Base-by-base conservation (phyloP, 1,140 invertebrate genomes). In the Panagrolaimus sp. region DNA sequence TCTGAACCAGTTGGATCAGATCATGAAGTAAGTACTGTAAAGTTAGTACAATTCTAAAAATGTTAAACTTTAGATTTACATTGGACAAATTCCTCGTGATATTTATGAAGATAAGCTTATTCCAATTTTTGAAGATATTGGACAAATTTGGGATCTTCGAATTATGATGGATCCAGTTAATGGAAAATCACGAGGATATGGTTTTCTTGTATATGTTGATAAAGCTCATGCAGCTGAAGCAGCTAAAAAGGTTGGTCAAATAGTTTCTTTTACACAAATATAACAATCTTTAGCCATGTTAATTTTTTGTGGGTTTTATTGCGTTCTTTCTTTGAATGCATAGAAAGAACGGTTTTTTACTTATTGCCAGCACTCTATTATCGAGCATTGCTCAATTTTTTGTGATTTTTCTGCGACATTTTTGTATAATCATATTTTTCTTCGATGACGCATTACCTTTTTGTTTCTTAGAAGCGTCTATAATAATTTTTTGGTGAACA, bases 101-200 rank as follows among this genome's bases (percentile, higher is more conserved):
- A 90, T 97, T 88, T 99, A 93, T 86, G 96, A 98, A 88, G 96
- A 98, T 86, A 92, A 95, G 85, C 87, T 98, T 68, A 95, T 98
- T 82, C 92, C 94, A 65, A 85, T 98, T 72, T 98, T 98, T 87
- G 94, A 98, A 86, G 91, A 94, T 83, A 93, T 92, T 87, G 96
- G 96, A 70, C 89, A 89, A 81, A 96, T 98, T 80, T 98, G 93
- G 92, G 96, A 98, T 87, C 87, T 98, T 74, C 88, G 95, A 83
- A 88, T 98, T 93, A 98, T 98, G 94, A 86, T 87, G 84, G 95
- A 98, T 86, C 94, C 96, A 53, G 91, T 96, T 88, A 93, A 92
- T 74, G 93, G 93, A 79, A 90, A 91, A 81, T 98, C 96, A 87
- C 88, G 93, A 83, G 96, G 96, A 79, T 98, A 97, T 88, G 93